Percentiles rank a stretch among this genome's conserved stretches.
Conservation (phyloP, 2,797 vertebrate species). For the Falco berigora region DNA sequence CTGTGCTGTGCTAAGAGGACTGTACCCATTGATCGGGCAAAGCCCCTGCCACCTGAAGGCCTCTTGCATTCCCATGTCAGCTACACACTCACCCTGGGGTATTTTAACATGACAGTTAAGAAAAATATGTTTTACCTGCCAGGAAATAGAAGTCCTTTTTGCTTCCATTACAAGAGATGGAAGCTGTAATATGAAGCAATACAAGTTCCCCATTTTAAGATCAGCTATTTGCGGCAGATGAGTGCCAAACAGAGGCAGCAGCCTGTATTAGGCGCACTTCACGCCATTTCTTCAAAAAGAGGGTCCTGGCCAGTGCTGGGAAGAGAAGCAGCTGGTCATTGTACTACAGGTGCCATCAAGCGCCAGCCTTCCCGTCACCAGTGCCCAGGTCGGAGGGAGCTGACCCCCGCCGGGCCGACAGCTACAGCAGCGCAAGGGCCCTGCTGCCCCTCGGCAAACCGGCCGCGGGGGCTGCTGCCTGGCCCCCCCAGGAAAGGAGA, state of each 20-base stretch:
- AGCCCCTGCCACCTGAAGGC: neutral
- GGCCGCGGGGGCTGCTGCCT: neutral
- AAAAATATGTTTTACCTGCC: neutral
- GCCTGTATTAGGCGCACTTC: neutral
- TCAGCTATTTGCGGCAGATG: neutral
- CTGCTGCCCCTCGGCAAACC: neutral
- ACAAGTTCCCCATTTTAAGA: neutral
- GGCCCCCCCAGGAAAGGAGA: neutral
- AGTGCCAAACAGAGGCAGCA: neutral
- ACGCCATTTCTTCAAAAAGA: fast-evolving
- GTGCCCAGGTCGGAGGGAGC: neutral
- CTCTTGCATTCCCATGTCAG: neutral
- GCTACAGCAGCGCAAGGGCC: neutral
- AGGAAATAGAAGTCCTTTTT: neutral
- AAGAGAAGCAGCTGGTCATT: neutral
- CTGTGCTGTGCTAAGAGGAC: neutral
- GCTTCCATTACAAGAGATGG: neutral
- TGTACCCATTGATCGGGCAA: neutral
- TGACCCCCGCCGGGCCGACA: neutral
- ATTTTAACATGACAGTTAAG: neutral
- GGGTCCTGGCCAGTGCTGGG: neutral
- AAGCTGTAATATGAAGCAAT: neutral
- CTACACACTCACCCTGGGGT: neutral
- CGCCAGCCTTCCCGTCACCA: neutral
- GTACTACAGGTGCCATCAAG: fast-evolving